Evolutionary conservation across 2,888 invertebrate genomes (phyloP), one percentile per base, ranked within the genome.

Genomic region (Cosmia pyralina): DNA sequence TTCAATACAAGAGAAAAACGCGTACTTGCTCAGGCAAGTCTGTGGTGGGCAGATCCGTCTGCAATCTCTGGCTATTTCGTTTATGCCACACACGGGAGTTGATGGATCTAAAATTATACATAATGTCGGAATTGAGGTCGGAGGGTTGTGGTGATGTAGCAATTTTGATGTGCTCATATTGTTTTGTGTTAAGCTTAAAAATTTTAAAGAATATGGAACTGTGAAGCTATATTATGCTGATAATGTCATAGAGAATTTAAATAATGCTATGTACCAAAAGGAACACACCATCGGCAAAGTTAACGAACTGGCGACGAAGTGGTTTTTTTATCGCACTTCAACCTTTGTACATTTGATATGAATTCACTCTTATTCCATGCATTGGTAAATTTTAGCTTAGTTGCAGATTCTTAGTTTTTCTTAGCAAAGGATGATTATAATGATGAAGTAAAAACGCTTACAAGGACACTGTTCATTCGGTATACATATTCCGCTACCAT

Each of bases 41-140:
- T 92, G 89, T n/a, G 91, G 89, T 0, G 92, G 91, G 58, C 90
- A 91, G 6, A 72, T 67, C 8, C 72, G 82, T 72, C 72, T 84
- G 67, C 89, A 90, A 46, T 77, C 79, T 52, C 86, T 85, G 17
- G 80, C 79, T 57, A 82, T 80, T 85, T 90, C 90, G 48, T 88
- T 89, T 52, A 79, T 50, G 4, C 85, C 85, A 55, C 90, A 91
- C 0, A 53, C 64, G 22, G 86, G 86, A 28, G 68, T 50, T 34
- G 69, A 59, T 67, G 85, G 82, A 74, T 81, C 89, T 89, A 78
- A 57, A 88, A 86, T 59, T 58, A 48, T 34, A 17, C 50, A 38
- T 1, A n/a, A 7, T 50, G 15, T 48, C 34, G 7, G 10, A 8
- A 50, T 58, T 28, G 4, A 34, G 0, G 4, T 50, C 2, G 19